phyloP scores from a whole-genome alignment of 1,140 invertebrate species.

The Eriocheir sinensis region DNA sequence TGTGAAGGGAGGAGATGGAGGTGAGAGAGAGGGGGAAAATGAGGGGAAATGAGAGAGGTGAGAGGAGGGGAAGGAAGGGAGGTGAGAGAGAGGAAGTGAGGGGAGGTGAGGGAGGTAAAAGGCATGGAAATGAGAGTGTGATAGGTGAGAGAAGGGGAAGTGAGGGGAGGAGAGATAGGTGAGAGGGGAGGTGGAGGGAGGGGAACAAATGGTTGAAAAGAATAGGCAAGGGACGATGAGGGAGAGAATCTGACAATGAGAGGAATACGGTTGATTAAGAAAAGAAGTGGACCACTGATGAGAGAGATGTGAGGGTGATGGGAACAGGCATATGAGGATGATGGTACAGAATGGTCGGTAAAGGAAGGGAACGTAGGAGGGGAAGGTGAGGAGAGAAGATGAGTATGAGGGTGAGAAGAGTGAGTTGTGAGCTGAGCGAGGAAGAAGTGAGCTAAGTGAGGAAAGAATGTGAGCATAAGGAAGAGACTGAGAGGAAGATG shows the following conservation, averaged over 20 bases:
- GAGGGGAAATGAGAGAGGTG: background rate
- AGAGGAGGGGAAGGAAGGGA: background rate
- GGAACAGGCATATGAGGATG: no score
- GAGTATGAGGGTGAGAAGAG: background rate
- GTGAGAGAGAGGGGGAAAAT: constrained; percentile 24
- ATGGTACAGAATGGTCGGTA: background rate
- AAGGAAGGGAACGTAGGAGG: no score
- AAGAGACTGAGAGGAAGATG: background rate
- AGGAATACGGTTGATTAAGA: no score
- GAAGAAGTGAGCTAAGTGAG: no score
- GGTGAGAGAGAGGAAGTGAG: background rate
- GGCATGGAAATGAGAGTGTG: background rate
- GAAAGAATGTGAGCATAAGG: no score
- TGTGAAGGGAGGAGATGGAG: background rate
- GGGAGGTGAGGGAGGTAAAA: background rate
- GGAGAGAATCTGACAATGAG: no score
- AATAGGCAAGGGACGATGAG: no score
- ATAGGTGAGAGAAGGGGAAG: background rate
- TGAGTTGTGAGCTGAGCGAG: no score
- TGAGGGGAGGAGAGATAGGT: background rate
- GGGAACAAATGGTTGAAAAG: background rate
- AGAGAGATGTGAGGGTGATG: no score
- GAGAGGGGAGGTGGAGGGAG: background rate
- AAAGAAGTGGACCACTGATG: no score
- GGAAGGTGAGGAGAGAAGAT: background rate